A percentile compares a stretch with the other conserved stretches of the same genome.
phyloP scores from a whole-genome alignment of 2,797 vertebrate genomes.

The Vireo griseus region DNA sequence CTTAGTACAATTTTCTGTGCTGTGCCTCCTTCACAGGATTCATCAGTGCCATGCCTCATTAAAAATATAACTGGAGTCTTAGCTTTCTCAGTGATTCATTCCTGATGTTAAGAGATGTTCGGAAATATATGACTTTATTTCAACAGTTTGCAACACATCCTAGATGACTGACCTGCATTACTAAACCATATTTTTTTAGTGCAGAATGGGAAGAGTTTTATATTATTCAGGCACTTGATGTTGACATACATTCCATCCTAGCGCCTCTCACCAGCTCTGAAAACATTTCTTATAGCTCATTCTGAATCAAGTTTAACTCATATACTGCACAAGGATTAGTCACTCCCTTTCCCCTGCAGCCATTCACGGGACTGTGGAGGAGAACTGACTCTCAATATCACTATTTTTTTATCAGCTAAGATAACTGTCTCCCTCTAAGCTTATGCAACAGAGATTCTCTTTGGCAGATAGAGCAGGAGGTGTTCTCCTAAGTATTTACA shows the following conservation, averaged over 20 bases:
- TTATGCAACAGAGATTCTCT: conserved; percentile 34
- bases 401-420: neutral
- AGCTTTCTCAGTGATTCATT: neutral
- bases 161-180: neutral
- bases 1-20: neutral
- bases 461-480: conserved; percentile 57
- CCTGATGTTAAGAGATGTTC: neutral
- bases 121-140: neutral
- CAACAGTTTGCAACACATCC: neutral
- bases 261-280: conserved; percentile 19
- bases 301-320: neutral
- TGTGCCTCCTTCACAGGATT: neutral
- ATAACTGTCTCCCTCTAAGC: neutral
- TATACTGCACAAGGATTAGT: conserved; percentile 11
- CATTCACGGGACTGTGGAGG: neutral
- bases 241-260: conserved; percentile 46
- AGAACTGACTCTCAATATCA: neutral
- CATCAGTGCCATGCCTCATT: neutral
- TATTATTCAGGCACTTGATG: conserved; percentile 56
- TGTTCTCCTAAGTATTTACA: conserved; percentile 30
- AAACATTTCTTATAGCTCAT: neutral
- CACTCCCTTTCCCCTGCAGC: neutral
- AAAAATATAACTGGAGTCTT: neutral
- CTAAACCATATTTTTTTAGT: neutral
- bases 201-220: neutral